Conservation (phyloP, 1,140 invertebrate genomes). For the Thaumatotibia leucotreta region DNA sequence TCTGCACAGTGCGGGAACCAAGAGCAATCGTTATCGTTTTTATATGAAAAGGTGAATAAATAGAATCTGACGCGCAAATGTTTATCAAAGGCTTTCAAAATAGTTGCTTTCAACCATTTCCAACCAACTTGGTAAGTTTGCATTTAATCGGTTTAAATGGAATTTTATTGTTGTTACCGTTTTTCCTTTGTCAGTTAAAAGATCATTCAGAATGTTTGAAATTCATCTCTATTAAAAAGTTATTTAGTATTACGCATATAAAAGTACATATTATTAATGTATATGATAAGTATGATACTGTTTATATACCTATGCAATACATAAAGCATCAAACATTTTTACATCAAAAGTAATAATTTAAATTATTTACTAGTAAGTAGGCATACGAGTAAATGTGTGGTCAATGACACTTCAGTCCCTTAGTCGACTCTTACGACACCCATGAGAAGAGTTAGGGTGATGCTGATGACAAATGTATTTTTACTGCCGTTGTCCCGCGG, state of each 20-base stretch:
- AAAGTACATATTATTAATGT: too few relatives aligned
- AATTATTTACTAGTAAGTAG: neutral
- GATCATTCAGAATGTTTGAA: too few relatives aligned
- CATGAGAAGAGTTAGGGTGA: too few relatives aligned
- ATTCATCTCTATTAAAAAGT: too few relatives aligned
- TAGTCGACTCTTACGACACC: too few relatives aligned
- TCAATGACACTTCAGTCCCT: too few relatives aligned
- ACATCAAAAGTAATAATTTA: neutral
- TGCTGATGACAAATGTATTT: too few relatives aligned
- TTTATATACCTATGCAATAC: neutral
- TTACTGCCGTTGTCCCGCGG: too few relatives aligned
- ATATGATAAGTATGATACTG: too few relatives aligned
- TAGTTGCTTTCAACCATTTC: slow-evolving; percentile 23
- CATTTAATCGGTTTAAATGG: slow-evolving; percentile 33
- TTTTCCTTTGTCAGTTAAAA: too few relatives aligned
- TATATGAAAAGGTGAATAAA: slow-evolving; percentile 17
- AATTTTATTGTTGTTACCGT: neutral
- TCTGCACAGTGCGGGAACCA: neutral
- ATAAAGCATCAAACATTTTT: neutral
- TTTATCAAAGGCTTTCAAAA: neutral
- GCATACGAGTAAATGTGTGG: too few relatives aligned
- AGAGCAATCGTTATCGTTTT: slow-evolving; percentile 18
- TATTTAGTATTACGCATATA: too few relatives aligned
- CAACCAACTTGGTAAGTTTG: slow-evolving; percentile 43
- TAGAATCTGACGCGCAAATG: slow-evolving; percentile 14